Conservation (phyloP, 1,140 invertebrate genomes). For the Apolygus lucorum region DNA sequence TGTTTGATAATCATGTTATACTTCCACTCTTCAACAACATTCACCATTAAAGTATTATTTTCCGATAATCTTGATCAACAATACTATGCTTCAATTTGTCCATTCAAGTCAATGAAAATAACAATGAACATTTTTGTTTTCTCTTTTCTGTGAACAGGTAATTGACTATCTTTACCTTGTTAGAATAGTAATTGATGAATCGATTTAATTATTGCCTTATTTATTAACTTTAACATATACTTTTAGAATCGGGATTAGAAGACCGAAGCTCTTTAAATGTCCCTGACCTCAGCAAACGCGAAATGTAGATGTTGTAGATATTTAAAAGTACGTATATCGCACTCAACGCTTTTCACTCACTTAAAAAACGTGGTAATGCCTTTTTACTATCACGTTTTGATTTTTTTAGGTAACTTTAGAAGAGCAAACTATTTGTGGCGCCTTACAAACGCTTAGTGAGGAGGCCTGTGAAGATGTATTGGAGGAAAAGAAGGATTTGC, state of each 20-base stretch:
- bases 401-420: constrained; percentile 76
- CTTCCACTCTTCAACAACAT: too few relatives aligned
- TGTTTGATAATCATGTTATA: too few relatives aligned
- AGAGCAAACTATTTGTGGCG: constrained; percentile 89
- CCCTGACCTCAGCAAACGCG: neutral
- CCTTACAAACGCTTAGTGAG: constrained; percentile 82
- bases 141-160: too few relatives aligned
- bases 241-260: constrained; percentile 7
- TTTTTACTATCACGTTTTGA: too few relatives aligned
- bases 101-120: too few relatives aligned
- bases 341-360: neutral
- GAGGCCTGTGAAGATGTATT: constrained; percentile 82
- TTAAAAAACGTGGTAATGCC: too few relatives aligned
- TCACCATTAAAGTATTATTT: too few relatives aligned
- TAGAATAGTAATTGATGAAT: too few relatives aligned
- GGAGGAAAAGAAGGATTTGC: constrained; percentile 40
- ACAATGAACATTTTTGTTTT: too few relatives aligned
- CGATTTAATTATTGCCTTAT: neutral
- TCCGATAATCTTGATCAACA: too few relatives aligned
- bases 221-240: neutral
- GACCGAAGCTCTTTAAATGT: neutral
- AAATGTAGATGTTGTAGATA: neutral
- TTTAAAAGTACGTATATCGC: neutral
- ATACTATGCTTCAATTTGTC: too few relatives aligned
- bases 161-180: too few relatives aligned